These are phyloP conservation scores for Tenthredo amoena DNA, from an alignment of 2,888 invertebrate species.

Conservation along the genomic window DNA sequence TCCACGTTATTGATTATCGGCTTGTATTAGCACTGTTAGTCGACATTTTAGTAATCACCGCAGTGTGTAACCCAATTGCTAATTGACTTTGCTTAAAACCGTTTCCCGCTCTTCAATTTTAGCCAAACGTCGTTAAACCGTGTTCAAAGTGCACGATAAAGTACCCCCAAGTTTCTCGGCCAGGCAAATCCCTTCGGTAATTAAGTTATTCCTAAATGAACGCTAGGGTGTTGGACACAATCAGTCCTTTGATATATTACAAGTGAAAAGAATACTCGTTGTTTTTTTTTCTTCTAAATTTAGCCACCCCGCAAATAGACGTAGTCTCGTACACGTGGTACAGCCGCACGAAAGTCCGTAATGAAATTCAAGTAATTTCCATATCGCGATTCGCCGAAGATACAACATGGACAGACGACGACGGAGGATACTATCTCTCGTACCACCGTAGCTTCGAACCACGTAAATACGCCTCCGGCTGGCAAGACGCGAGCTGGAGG, in stretches of 20 bases:
- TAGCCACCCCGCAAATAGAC: neutral
- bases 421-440: conserved; percentile 14
- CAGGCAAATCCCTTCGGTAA: neutral
- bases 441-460: neutral
- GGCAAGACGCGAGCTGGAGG: conserved; percentile 8
- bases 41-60: conserved; percentile 30
- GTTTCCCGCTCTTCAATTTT: conserved; percentile 3
- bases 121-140: conserved; percentile 29
- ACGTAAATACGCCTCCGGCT: conserved; percentile 35
- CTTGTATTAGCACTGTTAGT: conserved; percentile 16
- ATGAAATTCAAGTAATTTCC: conserved; percentile 39
- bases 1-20: conserved; percentile 30
- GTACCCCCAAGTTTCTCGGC: neutral
- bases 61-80: conserved; percentile 28
- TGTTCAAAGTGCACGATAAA: conserved; percentile 27
- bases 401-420: conserved; percentile 14
- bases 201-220: neutral
- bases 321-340: conserved; percentile 17
- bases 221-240: neutral
- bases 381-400: conserved; percentile 43
- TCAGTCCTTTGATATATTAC: neutral
- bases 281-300: neutral
- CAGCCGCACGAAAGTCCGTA: conserved; percentile 31
- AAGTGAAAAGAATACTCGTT: neutral
- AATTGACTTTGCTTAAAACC: conserved; percentile 24